Evolutionary conservation across 2,797 vertebrate species (phyloP), one percentile per base, ranked within the genome.

Genomic region (Karalla daura): DNA sequence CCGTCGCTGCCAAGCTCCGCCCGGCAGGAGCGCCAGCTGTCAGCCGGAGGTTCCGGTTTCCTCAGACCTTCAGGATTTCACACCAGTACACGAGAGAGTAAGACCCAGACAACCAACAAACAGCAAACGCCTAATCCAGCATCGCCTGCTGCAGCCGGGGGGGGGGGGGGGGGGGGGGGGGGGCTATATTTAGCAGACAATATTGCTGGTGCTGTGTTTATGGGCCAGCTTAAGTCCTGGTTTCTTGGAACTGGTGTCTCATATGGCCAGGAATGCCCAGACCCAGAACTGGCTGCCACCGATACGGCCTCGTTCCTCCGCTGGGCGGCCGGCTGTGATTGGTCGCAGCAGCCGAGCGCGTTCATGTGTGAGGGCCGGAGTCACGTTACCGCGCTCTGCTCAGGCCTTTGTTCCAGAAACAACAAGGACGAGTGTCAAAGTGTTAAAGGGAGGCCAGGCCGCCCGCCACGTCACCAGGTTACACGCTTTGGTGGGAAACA

Each of bases 161-260:
- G 39, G 56, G 23, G 35, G 55, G 58, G 37, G 64, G 70, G 43
- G 54, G 69, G 63, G 70, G 66, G 49, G 39, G 66, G 40, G 32
- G 18, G 85, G 85, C 92, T 96, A 96, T 95, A 95, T 96, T 96
- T 96, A 95, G 95, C 93, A 89, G 92, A 95, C 94, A 95, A 95
- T 96, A 95, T 95, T 94, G 92, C 94, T 90, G 87, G 80, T 83
- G 91, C 91, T 94, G 94, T 94, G 92, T 94, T 94, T 92, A 94
- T 93, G 90, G 90, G 66, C 37, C 88, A 58, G 88, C 91, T 91
- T 90, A 88, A 93, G 94, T 90, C 92, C 92, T 53, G 30, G 86
- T 92, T 95, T 96, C 95, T 95, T 93, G 93, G 94, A 95, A 93
- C 86, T 70, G 78, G 92, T 88, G 76, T 90, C 94, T 96, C 94